phyloP scores from a whole-genome alignment of 2,888 invertebrate species.

The Frankliniella intonsa region DNA sequence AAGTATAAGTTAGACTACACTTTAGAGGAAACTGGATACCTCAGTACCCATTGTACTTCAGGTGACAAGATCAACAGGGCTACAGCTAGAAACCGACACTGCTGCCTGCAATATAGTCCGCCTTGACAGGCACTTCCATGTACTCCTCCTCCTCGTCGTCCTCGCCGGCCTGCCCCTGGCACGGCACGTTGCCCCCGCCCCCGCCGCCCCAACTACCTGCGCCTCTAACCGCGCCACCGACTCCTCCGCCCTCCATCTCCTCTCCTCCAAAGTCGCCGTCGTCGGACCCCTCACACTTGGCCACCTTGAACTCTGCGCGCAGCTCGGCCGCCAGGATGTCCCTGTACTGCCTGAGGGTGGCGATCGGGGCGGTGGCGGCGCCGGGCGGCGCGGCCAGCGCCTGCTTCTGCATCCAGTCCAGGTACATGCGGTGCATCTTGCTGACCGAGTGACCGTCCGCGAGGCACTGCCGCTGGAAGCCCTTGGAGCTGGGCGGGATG shows the following conservation, averaged over 20 bases:
- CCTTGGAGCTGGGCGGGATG: neutral
- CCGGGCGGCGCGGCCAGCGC: neutral
- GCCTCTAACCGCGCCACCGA: too few species aligned
- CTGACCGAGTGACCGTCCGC: conserved; percentile 2
- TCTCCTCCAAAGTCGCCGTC: neutral
- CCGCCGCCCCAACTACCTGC: too few species aligned
- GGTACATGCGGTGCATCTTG: conserved; percentile 24
- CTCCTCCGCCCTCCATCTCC: neutral
- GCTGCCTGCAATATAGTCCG: too few species aligned
- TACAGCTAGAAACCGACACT: too few species aligned
- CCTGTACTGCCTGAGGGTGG: conserved; percentile 11
- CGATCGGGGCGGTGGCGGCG: neutral
- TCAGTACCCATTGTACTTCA: too few species aligned
- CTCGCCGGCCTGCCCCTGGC: too few species aligned
- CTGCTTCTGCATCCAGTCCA: conserved; percentile 3
- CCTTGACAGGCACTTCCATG: too few species aligned
- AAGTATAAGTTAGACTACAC: too few species aligned
- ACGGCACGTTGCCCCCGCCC: too few species aligned
- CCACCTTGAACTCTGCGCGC: neutral
- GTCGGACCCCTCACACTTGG: neutral
- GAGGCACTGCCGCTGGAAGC: conserved; percentile 18
- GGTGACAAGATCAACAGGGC: too few species aligned
- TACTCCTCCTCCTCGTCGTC: too few species aligned
- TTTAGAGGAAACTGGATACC: too few species aligned
- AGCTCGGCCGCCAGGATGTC: conserved; percentile 1